Base-by-base conservation (phyloP, 35 echinoderm and acorn worm species). In the Patiria miniata region DNA sequence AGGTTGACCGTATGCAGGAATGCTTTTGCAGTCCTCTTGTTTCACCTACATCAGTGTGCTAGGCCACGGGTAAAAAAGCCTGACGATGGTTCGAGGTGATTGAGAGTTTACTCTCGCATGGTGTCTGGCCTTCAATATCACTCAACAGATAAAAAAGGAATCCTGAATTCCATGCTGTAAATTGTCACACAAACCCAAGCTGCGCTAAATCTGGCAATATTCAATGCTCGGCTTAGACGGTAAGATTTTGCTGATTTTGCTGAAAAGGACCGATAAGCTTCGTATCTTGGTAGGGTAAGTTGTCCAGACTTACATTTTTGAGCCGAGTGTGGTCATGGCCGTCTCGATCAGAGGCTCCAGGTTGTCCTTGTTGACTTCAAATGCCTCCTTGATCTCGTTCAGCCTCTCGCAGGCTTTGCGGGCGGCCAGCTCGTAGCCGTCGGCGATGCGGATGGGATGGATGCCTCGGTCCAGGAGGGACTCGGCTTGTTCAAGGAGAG, bases 251-350 rank as follows among this genome's bases (percentile, higher is more conserved):
- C n/a, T n/a, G n/a, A n/a, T n/a, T n/a, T n/a, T n/a, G n/a, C n/a
- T n/a, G n/a, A n/a, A n/a, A n/a, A n/a, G n/a, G n/a, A n/a, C n/a
- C n/a, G n/a, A n/a, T n/a, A n/a, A 12, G 42, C 42, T 47, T 47
- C 42, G 12, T 6, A 47, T 47, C 4, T 47, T 12, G 12, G 4
- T 12, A 47, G 42, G 12, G 12, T 47, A 80, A 8, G 0, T 55
- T 12, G 29, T 59, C 33, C 2, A 86, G 19, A 93, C 87, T 93
- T 83, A 97, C 95, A 97, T 97, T 94, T 97, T 97, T 30, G 95
- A 97, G 50, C 96, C 89, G 39, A 98, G 83, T 59, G 96, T 94
- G 59, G 96, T 98, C 96, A 94, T 98, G 14, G 96, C 96, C 44
- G 89, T 94, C 68, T 92, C 69, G 37, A 98, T 86, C 1, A 98